Base-by-base conservation (phyloP, 1,140 invertebrate species). In the Diabrotica virgifera region DNA sequence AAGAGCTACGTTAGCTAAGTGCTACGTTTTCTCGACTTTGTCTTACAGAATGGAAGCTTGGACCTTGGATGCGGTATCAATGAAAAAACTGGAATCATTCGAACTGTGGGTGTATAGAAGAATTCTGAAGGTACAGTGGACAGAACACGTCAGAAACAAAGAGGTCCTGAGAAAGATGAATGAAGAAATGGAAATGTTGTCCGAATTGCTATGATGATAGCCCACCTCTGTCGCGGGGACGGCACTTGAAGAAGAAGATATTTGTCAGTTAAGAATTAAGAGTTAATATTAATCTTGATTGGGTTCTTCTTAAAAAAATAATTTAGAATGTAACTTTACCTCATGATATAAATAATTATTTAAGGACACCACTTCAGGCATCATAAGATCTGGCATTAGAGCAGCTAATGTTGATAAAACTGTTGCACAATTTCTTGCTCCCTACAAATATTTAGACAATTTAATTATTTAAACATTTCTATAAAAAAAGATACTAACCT, bases 361-460 rank as follows among this genome's bases (percentile, higher is more conserved):
- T 12, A 78, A 61, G 63, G 73, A 76, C 37, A 71, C 61, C 10
- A 74, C 58, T 70, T 77, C 83, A 6, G 86, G 83, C 52, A 90
- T 72, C 66, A 91, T 80, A 7, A 86, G 75, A 24, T 83, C 74
- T 3, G 90, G 86, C 69, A 86, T 77, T 12, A 78, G 74, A 64
- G 82, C 80, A 6, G 86, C 83, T 53, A 92, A 76, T 71, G 87
- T 84, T 59, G 85, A 82, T 37, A 93, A 77, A 78, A 92, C 90
- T 38, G 72, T 72, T 3, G 86, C 76, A 78, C 81, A 85, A 83
- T 76, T 85, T 67, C 84, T 83, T 61, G 83, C 82, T 51, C 83
- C 87, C 72, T 73, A 62, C 46, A 70, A 74, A 5, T 52, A 59
- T 40, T 12, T 57, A 24, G 24, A 40, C 35, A 35, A 40, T 24